Conservation (phyloP, 1,140 invertebrate species). For the Chymomyza costata region DNA sequence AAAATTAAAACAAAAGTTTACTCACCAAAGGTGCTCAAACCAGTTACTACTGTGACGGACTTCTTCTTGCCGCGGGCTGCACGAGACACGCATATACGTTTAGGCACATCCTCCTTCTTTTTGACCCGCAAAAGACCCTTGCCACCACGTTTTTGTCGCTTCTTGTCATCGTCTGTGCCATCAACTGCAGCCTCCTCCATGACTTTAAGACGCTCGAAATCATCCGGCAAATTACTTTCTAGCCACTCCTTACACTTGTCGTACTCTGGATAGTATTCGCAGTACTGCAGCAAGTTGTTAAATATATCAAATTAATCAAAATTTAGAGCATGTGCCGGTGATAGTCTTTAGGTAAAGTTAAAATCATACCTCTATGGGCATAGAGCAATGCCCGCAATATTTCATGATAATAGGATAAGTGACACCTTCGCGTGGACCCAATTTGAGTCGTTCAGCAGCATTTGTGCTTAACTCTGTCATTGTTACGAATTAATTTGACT, state of each 20-base stretch:
- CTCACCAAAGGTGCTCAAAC: constrained; percentile 91
- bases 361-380: constrained; percentile 87
- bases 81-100: constrained; percentile 92
- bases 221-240: constrained; percentile 93
- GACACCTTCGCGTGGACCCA: constrained; percentile 75
- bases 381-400: constrained; percentile 96
- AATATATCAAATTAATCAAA: background rate
- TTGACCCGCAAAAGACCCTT: constrained; percentile 92
- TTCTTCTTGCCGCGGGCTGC: constrained; percentile 99
- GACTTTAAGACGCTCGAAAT: constrained; percentile 89
- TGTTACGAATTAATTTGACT: constrained; percentile 5
- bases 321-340: background rate
- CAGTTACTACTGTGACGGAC: constrained; percentile 94
- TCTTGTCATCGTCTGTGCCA: constrained; percentile 90
- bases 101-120: constrained; percentile 91
- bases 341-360: background rate
- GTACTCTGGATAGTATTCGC: constrained; percentile 98
- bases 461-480: constrained; percentile 56
- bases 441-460: constrained; percentile 55
- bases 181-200: constrained; percentile 80
- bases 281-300: constrained; percentile 82
- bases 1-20: constrained; percentile 1
- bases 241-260: constrained; percentile 98
- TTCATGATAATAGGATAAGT: constrained; percentile 90
- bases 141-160: constrained; percentile 91